Evolutionary conservation across 2,888 invertebrate species (phyloP).

Genomic region (Abrostola triplasia): DNA sequence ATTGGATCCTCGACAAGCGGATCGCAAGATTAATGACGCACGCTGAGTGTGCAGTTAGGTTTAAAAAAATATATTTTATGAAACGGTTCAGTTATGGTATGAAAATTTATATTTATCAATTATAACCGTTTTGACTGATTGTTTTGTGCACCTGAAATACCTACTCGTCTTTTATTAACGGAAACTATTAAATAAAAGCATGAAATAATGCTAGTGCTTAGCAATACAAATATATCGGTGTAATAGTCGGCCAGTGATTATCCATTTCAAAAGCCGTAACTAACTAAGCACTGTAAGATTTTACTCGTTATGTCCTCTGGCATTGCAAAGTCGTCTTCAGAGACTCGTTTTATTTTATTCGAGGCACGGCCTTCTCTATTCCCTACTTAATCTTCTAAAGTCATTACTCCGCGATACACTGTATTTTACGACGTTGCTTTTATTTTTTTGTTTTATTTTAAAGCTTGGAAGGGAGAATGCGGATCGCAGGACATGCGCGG

Average conservation of each 20-base stretch:
- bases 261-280: constrained; percentile 22
- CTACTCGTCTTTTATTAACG: not conserved
- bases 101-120: constrained; percentile 34
- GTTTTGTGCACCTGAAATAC: constrained; percentile 3
- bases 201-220: constrained; percentile 11
- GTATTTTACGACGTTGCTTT: constrained; percentile 78
- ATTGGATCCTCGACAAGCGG: constrained; percentile 49
- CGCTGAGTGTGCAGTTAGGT: constrained; percentile 55
- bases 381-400: constrained; percentile 71
- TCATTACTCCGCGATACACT: constrained; percentile 70
- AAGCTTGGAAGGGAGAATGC: constrained; percentile 83
- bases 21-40: constrained; percentile 55
- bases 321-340: constrained; percentile 39
- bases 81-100: constrained; percentile 44
- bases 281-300: constrained; percentile 28
- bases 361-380: constrained; percentile 68
- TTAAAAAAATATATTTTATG: constrained; percentile 42
- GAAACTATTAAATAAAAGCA: not conserved
- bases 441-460: constrained; percentile 80
- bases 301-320: constrained; percentile 30
- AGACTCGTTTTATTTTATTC: constrained; percentile 50
- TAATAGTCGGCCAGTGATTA: constrained; percentile 16
- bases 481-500: constrained; percentile 85
- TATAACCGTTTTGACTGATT: constrained; percentile 1
- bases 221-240: constrained; percentile 20